Evolutionary conservation across 2,797 vertebrate species (phyloP), one percentile per base, ranked within the genome.

Genomic region (Luscinia luscinia): DNA sequence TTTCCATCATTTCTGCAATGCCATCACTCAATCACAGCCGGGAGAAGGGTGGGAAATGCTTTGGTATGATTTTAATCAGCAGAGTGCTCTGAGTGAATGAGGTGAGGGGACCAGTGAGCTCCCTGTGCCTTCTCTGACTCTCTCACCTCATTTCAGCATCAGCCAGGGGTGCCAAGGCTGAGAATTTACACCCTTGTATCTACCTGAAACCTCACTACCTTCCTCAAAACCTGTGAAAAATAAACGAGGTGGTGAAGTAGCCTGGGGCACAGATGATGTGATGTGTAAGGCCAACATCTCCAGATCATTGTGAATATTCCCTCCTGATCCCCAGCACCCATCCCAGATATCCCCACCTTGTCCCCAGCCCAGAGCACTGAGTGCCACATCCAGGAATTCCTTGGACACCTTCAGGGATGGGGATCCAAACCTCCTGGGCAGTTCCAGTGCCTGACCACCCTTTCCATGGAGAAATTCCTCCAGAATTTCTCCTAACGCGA

Each of bases 11-110:
- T 78, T 72, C 54, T 87, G 70, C 45, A 55, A 21, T 28, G 45
- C 40, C 32, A 38, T 38, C n/a, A 1, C 36, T 75, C 84, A 14
- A 15, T 32, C 0, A 1, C 21, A n/a, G 28, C 38, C 0, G 0
- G 81, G 61, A 74, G 30, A 77, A 19, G 16, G 52, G 30, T 70
- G 40, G 72, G 48, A 74, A 89, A 58, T 36, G 57, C 40, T 90
- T 36, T 77, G 77, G 52, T 55, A 62, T 24, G 4, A 46, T 48
- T 84, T 95, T 45, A 80, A 80, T 72, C 69, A 63, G 43, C n/a
- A 49, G 1, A 1, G 46, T 2, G 36, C 78, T 79, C 27, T 1
- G 6, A 87, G 36, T 30, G 48, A 78, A 43, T 0, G 1, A 82
- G 74, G 70, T 49, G 63, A 40, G 46, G 55, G 38, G 34, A 41